Conservation (phyloP, 2,113 vertebrate genomes). For the Marcusenius ussheri region DNA sequence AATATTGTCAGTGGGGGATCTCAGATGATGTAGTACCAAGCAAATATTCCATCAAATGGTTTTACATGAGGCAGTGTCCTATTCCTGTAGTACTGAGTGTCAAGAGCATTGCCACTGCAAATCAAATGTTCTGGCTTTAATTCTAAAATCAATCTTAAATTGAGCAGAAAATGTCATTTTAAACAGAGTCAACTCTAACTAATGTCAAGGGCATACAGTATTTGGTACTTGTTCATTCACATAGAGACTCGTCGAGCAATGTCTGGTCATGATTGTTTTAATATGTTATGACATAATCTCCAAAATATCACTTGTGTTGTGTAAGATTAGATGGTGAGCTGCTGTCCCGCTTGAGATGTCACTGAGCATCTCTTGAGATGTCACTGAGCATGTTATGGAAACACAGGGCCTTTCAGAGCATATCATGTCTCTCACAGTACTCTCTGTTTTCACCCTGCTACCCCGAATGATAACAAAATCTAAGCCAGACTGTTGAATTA, state of each 20-base stretch:
- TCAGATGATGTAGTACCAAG: neutral
- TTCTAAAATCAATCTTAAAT: neutral
- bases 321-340: neutral
- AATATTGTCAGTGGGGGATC: neutral
- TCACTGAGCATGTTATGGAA: neutral
- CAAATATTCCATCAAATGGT: neutral
- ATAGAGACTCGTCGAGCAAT: neutral
- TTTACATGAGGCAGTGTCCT: neutral
- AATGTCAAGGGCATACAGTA: neutral
- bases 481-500: no score
- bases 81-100: neutral
- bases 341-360: neutral
- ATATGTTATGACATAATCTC: neutral
- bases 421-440: neutral
- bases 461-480: neutral
- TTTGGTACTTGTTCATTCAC: neutral
- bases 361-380: no score
- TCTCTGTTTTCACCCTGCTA: neutral
- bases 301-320: neutral
- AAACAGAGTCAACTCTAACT: neutral
- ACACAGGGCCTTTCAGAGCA: neutral
- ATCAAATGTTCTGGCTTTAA: neutral
- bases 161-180: neutral
- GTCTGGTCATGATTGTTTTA: neutral
- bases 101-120: neutral